Conservation (phyloP, 2,113 vertebrate genomes). For the Saguinus midas region DNA sequence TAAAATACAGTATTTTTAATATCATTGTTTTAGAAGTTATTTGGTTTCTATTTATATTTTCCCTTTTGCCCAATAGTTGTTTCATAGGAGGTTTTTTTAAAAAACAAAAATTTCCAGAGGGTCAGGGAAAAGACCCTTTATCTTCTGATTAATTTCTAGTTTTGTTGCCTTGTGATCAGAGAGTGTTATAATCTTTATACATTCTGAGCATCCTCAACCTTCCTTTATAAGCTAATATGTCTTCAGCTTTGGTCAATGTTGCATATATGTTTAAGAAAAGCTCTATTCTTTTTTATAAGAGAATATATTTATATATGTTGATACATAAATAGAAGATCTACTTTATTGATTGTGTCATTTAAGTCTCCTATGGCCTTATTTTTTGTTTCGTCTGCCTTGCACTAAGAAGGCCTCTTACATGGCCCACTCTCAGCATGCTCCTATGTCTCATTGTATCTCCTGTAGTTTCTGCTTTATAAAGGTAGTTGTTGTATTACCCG, state of each 20-base stretch:
- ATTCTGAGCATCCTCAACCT: background rate
- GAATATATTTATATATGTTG: background rate
- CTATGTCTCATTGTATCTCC: background rate
- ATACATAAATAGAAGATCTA: background rate
- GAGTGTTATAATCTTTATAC: background rate
- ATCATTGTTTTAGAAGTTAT: background rate
- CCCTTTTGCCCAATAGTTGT: background rate
- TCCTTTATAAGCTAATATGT: background rate
- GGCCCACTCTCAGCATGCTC: background rate
- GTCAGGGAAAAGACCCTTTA: background rate
- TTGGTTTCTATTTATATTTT: background rate
- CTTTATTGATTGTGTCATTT: background rate
- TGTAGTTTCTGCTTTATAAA: background rate
- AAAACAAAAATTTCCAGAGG: background rate
- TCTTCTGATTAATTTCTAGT: background rate
- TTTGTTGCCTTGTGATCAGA: background rate
- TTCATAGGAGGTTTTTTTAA: background rate
- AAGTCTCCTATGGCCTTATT: background rate
- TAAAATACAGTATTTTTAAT: background rate
- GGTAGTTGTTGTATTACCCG: background rate
- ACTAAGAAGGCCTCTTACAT: background rate
- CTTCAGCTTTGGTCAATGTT: background rate
- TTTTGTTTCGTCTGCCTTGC: background rate
- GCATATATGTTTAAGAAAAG: background rate
- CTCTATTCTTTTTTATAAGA: background rate